Base-by-base conservation (phyloP, 2,888 invertebrate species). In the Zhengitettix transpicula region DNA sequence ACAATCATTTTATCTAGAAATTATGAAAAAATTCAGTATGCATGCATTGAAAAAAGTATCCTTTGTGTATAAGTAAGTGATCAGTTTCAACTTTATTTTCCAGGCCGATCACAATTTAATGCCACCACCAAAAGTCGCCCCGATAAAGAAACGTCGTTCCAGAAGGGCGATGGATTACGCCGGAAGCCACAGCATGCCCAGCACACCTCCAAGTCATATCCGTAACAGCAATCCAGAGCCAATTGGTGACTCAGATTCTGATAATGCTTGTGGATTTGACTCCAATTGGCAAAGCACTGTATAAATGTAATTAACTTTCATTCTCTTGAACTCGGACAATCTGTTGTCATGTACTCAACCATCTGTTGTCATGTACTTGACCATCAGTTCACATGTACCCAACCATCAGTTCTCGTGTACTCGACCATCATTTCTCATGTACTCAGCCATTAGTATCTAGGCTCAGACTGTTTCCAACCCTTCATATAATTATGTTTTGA, bases 211-310 rank as follows among this genome's bases (percentile, higher is more conserved):
- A 1, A 83, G 83, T 68, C 82, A 83, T 74, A 68, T 74, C 15
- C 71, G 78, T 58, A 73, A 75, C 14, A 58, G 60, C 17, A 56
- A n/a, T 51, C 55, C 52, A 55, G 55, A 52, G 51, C 61, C 61
- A 57, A 58, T 17, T 61, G 65, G 63, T 16, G 90, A 90, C 69
- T 89, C 90, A 0, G 92, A 93, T 71, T 92, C 91, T 0, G 92
- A 93, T 70, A 82, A 87, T 0, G 91, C 90, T 0, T 90, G 87
- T 66, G 92, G 92, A 0, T 93, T 93, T 71, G 91, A 84, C 67
- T 81, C 83, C 1, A 80, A 82, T 60, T 88, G 87, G 87, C 80
- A 78, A 64, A 52, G 54, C 40, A 41, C 62, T 9, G 47, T 47
- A 8, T 47, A n/a, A 8, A 14, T 8, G 47, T 8, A 2, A 47